These are phyloP conservation scores for Chrysolina americana DNA, from an alignment of 2,888 invertebrate species.

Conservation along the genomic window DNA sequence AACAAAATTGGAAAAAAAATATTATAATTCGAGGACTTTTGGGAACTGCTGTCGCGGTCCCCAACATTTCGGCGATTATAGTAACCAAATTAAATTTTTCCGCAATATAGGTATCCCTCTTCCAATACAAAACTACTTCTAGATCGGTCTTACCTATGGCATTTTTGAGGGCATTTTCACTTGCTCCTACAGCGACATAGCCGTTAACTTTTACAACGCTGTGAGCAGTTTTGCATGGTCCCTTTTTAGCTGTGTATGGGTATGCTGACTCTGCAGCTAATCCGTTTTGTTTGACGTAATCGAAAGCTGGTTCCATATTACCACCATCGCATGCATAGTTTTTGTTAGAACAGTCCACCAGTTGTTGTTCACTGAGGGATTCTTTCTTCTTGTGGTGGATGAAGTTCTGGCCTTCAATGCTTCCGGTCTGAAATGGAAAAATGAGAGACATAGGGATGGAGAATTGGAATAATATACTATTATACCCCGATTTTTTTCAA, in stretches of 20 bases:
- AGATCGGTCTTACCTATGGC: conserved; percentile 22
- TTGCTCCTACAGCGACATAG: not conserved
- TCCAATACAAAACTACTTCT: not conserved
- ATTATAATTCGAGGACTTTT: too few species aligned
- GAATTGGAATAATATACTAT: too few species aligned
- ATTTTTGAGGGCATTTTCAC: conserved; percentile 15
- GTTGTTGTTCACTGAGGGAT: conserved; percentile 91
- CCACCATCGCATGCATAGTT: conserved; percentile 94
- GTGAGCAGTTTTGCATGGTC: conserved; percentile 78
- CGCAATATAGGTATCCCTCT: too few species aligned
- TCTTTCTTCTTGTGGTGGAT: not conserved
- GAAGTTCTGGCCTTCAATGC: conserved; percentile 32
- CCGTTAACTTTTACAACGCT: not conserved
- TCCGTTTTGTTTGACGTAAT: conserved; percentile 84
- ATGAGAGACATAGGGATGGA: too few species aligned
- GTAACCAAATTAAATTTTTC: too few species aligned
- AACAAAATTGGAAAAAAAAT: too few species aligned
- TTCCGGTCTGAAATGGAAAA: not conserved
- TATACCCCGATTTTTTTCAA: too few species aligned
- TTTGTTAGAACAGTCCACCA: conserved; percentile 85
- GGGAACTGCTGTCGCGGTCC: too few species aligned
- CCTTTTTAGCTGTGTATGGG: conserved; percentile 85
- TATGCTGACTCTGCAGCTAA: conserved; percentile 90
- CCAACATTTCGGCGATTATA: too few species aligned
- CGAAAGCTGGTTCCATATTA: conserved; percentile 85